A percentile compares a stretch with the other conserved stretches of the same genome.
These are phyloP conservation scores for Melanophora roralis DNA, from an alignment of 2,888 invertebrate genomes.

Conservation along the genomic window DNA sequence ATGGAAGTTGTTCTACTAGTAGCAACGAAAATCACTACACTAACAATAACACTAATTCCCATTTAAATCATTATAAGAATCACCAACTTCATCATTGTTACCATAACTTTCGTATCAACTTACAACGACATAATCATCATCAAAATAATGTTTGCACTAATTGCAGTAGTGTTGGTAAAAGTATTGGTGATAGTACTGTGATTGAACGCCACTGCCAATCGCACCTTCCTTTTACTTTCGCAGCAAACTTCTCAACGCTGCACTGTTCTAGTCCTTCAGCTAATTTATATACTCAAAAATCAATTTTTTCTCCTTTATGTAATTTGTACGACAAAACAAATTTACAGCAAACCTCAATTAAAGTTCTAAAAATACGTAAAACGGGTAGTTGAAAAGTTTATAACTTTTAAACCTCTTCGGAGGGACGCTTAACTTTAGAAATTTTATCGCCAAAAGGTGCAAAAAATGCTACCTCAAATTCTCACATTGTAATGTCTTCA, in stretches of 20 bases:
- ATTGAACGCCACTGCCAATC: conserved; percentile 42
- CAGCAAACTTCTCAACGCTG: background rate
- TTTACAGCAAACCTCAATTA: conserved; percentile 23
- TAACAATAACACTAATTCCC: conserved; percentile 71
- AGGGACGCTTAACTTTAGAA: conserved; percentile 35
- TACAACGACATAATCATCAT: conserved; percentile 54
- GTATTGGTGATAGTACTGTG: conserved; percentile 27
- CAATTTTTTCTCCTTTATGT: conserved; percentile 36
- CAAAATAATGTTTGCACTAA: background rate
- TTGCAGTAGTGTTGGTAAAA: conserved; percentile 54
- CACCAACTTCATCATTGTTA: conserved; percentile 67
- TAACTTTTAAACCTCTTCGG: conserved; percentile 40
- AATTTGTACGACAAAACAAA: conserved; percentile 32
- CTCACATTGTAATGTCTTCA: conserved; percentile 7
- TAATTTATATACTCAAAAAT: background rate
- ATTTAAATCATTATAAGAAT: conserved; percentile 67
- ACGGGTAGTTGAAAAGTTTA: conserved; percentile 40
- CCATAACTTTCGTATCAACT: conserved; percentile 64
- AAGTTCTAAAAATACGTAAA: conserved; percentile 28
- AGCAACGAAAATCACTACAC: conserved; percentile 76
- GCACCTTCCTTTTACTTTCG: conserved; percentile 1
- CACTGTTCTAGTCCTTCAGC: conserved; percentile 9
- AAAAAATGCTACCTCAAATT: background rate
- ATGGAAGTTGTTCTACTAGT: conserved; percentile 65
- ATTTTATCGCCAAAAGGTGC: conserved; percentile 3